Conservation (phyloP, 2,797 vertebrate species). For the Halcyon badia region DNA sequence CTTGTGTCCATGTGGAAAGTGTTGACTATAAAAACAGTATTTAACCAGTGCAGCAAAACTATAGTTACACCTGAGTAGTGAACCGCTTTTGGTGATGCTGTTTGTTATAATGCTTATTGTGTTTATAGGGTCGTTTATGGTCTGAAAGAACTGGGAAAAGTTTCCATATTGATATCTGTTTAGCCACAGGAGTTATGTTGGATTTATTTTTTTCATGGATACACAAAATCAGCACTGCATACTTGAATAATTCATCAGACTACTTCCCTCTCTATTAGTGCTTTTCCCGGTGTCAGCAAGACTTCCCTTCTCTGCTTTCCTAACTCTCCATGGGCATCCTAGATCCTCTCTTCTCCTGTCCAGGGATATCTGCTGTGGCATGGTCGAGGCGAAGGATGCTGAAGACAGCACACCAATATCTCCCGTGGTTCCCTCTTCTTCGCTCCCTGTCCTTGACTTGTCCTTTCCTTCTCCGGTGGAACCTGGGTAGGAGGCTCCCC, state of each 20-base stretch:
- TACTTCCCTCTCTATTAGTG: not conserved
- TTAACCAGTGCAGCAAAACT: not conserved
- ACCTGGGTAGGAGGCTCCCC: not conserved
- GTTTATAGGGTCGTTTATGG: not conserved
- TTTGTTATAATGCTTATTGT: not conserved
- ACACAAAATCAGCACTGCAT: not conserved
- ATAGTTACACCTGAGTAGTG: not conserved
- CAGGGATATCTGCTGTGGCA: not conserved
- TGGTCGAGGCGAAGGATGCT: not conserved
- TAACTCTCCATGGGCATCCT: fast-evolving
- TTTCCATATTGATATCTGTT: not conserved
- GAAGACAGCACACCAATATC: not conserved
- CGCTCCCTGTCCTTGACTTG: not conserved
- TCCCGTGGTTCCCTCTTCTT: not conserved
- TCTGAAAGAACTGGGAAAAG: not conserved
- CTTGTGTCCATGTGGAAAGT: not conserved
- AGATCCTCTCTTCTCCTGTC: not conserved
- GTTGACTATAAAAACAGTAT: not conserved
- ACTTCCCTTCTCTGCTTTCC: not conserved
- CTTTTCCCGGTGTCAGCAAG: not conserved
- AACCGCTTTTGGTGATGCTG: not conserved
- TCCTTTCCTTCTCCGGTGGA: not conserved
- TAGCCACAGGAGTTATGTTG: not conserved
- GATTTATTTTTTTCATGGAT: not conserved
- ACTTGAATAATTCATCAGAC: not conserved